Base-by-base conservation (phyloP, 2,888 invertebrate genomes). In the Nematopogon swammerdamellus region DNA sequence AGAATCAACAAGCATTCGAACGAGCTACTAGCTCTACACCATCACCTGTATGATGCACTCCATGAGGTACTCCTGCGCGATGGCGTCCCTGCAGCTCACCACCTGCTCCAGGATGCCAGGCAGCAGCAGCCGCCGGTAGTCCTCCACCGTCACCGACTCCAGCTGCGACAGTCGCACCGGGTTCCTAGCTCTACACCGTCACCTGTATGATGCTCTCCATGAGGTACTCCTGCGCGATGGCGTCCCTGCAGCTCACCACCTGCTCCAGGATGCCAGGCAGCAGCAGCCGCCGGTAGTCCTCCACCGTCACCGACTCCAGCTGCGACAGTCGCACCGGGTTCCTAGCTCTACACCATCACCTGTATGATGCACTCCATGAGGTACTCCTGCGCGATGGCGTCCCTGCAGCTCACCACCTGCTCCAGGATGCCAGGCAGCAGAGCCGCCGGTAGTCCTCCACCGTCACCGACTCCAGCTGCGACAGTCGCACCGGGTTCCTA, bases 201-300 rank as follows among this genome's bases (percentile, higher is more conserved):
- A 91, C 95, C 84, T 98, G 97, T 67, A 97, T 97, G 52, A 98
- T 94, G 65, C 97, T 97, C 72, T 98, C 98, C 97, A 99, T 98
- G 18, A 99, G 85, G 71, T 99, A 99, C 76, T 99, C 98, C 79
- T 99, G 98, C 0, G 99, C 97, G 53, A 99, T 98, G 0, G 97
- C 93, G 76, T 99, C 99, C 54, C 95, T 81, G 65, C 99, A 99
- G 68, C 96, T 97, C 49, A 99, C 98, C 18, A 95, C 96, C 79
- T 99, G 99, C 68, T 99, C 99, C 64, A 98, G 80, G 56, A 99
- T 96, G 5, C 96, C 97, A 1, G 98, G 97, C 60, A 99, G 80
- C 52, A 99, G 96, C 53, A 89, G 79, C 8, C 92, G 90, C 58
- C 91, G 87, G 72, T 97, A 99, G 62, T 92, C 91, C 53, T 95